These are phyloP conservation scores for Lepas anatifera DNA, from an alignment of 2,888 invertebrate species.

Conservation along the genomic window DNA sequence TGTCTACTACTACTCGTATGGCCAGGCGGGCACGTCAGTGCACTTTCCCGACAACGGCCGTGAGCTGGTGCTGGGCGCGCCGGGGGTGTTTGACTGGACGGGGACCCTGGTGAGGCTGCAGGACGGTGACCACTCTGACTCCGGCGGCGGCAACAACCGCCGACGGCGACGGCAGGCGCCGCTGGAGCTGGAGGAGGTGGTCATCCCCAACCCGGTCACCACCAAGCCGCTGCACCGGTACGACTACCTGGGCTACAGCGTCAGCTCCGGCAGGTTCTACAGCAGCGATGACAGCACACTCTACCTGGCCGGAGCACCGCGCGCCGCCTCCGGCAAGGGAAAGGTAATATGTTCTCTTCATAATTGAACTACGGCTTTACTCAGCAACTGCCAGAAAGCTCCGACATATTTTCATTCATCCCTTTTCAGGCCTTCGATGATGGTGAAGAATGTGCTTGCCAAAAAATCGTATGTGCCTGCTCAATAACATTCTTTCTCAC, in stretches of 20 bases:
- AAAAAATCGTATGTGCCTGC: too few species aligned
- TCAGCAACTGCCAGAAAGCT: too few species aligned
- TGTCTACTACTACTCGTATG: slow-evolving; percentile 31
- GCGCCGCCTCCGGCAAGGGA: slow-evolving; percentile 32
- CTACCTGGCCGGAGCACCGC: slow-evolving; percentile 44
- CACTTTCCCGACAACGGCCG: slow-evolving; percentile 27
- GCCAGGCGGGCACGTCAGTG: slow-evolving; percentile 30
- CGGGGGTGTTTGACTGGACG: slow-evolving; percentile 48
- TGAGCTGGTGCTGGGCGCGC: slow-evolving; percentile 45
- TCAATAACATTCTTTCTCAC: too few species aligned
- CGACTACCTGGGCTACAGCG: slow-evolving; percentile 32
- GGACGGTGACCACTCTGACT: slow-evolving; percentile 18
- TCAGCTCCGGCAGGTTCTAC: slow-evolving; percentile 31
- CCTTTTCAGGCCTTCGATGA: too few species aligned
- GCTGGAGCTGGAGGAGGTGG: neutral
- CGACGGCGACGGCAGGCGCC: neutral
- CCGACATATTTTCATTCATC: too few species aligned
- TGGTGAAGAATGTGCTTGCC: too few species aligned
- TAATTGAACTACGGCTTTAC: too few species aligned
- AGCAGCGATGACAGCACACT: slow-evolving; percentile 31
- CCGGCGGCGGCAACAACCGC: neutral
- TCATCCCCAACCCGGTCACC: neutral
- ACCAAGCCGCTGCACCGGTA: slow-evolving; percentile 10
- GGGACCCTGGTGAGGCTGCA: slow-evolving; percentile 33
- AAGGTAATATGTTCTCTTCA: slow-evolving; percentile 28